Evolutionary conservation across 2,113 vertebrate genomes (phyloP), one percentile per base, ranked within the genome.

Genomic region (Rostratula benghalensis): DNA sequence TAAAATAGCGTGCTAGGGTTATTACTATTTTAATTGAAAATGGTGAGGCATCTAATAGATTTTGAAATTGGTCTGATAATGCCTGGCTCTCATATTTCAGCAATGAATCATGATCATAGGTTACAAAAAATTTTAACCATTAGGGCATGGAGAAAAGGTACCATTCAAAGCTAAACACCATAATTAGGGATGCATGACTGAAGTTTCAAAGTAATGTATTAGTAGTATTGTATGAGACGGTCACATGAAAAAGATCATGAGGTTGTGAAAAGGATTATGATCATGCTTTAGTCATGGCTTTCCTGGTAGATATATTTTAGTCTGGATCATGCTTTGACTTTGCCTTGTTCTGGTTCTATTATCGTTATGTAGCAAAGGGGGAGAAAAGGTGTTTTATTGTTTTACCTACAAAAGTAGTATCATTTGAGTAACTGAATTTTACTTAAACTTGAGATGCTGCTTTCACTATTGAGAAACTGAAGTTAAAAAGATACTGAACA

Each of bases 211-310:
- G 93, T 80, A 90, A 83, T 79, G 83, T 89, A 84, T 95, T 94
- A 64, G 61, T 75, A 89, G 92, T 80, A 86, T 91, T 93, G 90
- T 94, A 78, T 87, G 93, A 95, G 92, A 57, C 71, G 51, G 93
- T 97, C 97, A 97, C 96, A 96, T 97, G 97, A 63, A 94, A 95
- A 91, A 87, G 91, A 95, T 97, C 94, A 96, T 87, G 89, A 91
- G 95, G 46, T 43, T 75, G 77, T 93, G 85, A 94, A 90, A 89
- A 94, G 94, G 96, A 96, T 97, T 97, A 95, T 61, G 77, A 87
- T 91, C 94, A 77, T 90, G 94, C 91, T 92, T 96, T 75, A 93
- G 93, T 91, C 84, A 93, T 95, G 77, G 92, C 89, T 89, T 96
- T 89, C 80, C 74, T 94, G 63, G 54, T 85, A 76, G 61, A 82